These are phyloP conservation scores for Ischnus inquisitorius DNA, from an alignment of 2,888 invertebrate species.

Conservation along the genomic window DNA sequence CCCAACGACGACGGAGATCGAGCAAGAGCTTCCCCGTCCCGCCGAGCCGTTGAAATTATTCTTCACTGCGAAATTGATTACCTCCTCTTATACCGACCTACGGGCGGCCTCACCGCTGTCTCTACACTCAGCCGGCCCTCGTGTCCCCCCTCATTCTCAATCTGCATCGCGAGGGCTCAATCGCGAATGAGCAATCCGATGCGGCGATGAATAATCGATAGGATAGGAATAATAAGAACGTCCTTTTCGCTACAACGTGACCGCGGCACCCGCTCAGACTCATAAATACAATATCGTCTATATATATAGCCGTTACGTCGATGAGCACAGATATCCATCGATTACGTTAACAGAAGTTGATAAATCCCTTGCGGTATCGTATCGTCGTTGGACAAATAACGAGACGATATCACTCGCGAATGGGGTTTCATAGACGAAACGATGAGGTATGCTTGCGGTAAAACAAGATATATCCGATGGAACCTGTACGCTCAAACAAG, in stretches of 20 bases:
- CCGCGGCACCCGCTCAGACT: background rate
- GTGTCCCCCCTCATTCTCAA: constrained; percentile 14
- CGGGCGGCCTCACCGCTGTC: background rate
- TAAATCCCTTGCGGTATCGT: constrained; percentile 7
- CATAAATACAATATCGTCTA: background rate
- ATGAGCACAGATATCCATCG: constrained; percentile 21
- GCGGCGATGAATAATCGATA: constrained; percentile 58
- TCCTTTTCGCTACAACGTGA: constrained; percentile 19
- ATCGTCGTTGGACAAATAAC: constrained; percentile 37
- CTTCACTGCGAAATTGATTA: constrained; percentile 59
- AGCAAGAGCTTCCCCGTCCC: constrained; percentile 23
- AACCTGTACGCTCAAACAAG: background rate
- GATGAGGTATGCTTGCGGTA: constrained; percentile 20
- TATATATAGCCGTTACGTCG: constrained; percentile 5
- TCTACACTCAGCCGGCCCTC: background rate
- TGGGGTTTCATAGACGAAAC: background rate
- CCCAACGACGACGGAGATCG: constrained; percentile 45
- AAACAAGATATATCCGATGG: constrained; percentile 36
- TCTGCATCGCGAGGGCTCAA: constrained; percentile 40
- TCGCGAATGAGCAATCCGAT: constrained; percentile 39
- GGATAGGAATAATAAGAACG: constrained; percentile 42
- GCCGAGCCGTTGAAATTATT: constrained; percentile 60
- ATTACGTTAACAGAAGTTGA: constrained; percentile 14
- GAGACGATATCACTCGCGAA: background rate
- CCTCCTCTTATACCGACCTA: constrained; percentile 26